These are phyloP conservation scores for Capitulum mitella DNA, from an alignment of 2,888 invertebrate genomes.

Conservation along the genomic window DNA sequence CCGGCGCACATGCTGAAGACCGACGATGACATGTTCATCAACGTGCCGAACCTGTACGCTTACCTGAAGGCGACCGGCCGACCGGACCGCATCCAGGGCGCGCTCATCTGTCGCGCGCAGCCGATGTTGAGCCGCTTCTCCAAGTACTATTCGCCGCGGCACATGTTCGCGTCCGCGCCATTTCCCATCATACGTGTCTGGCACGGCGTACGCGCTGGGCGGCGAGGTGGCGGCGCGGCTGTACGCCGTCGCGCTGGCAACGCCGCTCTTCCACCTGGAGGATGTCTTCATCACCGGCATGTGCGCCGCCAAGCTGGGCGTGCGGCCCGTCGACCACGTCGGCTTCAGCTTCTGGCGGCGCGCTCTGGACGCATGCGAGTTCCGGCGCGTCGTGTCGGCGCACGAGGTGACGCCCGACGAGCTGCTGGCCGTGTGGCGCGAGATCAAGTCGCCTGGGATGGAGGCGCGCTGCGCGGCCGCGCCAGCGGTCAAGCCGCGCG, in stretches of 20 bases:
- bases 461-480: constrained; percentile 69
- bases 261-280: constrained; percentile 41
- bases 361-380: constrained; percentile 37
- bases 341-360: constrained; percentile 37
- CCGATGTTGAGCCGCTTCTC: constrained; percentile 37
- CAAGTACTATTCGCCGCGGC: constrained; percentile 35
- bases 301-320: constrained; percentile 35
- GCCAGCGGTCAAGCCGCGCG: constrained; percentile 53
- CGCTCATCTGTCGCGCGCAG: constrained; percentile 39
- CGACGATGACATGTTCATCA: constrained; percentile 36
- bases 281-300: constrained; percentile 43
- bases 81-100: constrained; percentile 36
- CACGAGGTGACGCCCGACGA: constrained; percentile 36
- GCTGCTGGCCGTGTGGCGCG: constrained; percentile 36
- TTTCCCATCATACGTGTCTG: constrained; percentile 42
- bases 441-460: constrained; percentile 72
- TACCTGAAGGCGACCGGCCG: constrained; percentile 33
- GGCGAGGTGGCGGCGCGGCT: constrained; percentile 38
- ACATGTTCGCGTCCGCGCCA: constrained; percentile 38
- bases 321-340: constrained; percentile 35
- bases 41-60: constrained; percentile 32
- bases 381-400: constrained; percentile 35
- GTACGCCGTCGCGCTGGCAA: constrained; percentile 37
- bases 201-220: constrained; percentile 42
- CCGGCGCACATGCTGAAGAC: constrained; percentile 32